Percentiles rank a stretch among this genome's conserved stretches.
phyloP scores from a whole-genome alignment of 2,797 vertebrate genomes.

The Morelia viridis region DNA sequence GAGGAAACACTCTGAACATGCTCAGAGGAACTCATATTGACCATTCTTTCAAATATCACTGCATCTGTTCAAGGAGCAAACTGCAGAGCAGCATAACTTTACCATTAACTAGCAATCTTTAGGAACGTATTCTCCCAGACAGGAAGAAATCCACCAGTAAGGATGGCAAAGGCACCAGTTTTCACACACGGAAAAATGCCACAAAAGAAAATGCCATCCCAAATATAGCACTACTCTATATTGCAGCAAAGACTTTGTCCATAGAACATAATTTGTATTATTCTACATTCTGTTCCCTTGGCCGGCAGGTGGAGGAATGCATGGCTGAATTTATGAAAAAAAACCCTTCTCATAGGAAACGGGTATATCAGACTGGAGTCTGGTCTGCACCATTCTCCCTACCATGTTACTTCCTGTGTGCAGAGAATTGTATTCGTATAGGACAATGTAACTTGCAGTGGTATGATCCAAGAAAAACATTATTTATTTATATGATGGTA shows the following conservation, averaged over 20 bases:
- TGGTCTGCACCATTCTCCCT: not conserved
- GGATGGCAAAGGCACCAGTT: not conserved
- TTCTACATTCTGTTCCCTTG: not conserved
- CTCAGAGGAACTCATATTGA: not conserved
- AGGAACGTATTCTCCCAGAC: not conserved
- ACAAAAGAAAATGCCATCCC: not conserved
- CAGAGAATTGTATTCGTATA: not conserved
- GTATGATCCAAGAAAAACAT: not conserved
- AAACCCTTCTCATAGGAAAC: not conserved
- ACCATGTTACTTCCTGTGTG: not conserved
- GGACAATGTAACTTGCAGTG: not conserved
- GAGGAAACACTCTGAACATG: not conserved
- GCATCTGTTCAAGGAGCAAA: not conserved
- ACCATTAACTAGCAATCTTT: not conserved
- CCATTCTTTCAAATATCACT: not conserved
- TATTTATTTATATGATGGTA: not conserved
- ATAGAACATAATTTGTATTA: not conserved
- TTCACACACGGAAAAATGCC: not conserved
- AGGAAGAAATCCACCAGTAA: not conserved
- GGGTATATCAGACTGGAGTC: not conserved
- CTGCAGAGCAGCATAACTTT: not conserved
- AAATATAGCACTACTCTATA: not conserved
- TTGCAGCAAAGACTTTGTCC: not conserved
- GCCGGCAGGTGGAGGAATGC: not conserved
- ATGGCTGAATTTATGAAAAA: not conserved